Conservation (phyloP, 2,797 vertebrate species). For the Micropoecilia bifurca region DNA sequence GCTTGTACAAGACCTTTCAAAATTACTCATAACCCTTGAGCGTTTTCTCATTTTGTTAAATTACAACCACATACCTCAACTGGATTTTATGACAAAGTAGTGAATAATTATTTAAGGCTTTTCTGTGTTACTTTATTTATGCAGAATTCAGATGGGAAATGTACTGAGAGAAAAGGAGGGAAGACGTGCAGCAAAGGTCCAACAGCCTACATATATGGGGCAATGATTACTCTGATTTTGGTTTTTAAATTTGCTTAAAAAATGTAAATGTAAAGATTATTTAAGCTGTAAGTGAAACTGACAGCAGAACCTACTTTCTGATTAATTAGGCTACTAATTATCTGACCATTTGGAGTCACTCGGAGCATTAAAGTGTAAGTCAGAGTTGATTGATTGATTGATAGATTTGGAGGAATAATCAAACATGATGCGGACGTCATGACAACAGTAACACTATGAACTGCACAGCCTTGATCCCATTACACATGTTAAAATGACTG, state of each 20-base stretch:
- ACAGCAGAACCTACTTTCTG: no score
- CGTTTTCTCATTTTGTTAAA: neutral
- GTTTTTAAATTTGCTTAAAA: no score
- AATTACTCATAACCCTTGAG: neutral
- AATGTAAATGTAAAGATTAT: no score
- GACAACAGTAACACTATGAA: neutral
- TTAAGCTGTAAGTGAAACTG: no score
- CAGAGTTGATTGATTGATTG: neutral
- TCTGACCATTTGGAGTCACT: no score
- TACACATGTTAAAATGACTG: neutral
- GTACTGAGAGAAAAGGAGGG: neutral
- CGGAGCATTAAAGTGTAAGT: neutral
- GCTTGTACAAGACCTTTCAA: neutral
- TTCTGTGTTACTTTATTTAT: neutral
- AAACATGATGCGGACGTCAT: neutral
- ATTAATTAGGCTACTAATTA: no score
- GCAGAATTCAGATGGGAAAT: no score
- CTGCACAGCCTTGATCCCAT: neutral
- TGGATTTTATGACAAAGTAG: neutral
- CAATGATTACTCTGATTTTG: no score
- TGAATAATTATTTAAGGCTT: neutral
- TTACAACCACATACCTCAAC: neutral
- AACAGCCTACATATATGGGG: no score
- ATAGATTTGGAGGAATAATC: neutral
- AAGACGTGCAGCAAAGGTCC: neutral